phyloP scores from a whole-genome alignment of 2,888 invertebrate species.

The Hyles lineata region DNA sequence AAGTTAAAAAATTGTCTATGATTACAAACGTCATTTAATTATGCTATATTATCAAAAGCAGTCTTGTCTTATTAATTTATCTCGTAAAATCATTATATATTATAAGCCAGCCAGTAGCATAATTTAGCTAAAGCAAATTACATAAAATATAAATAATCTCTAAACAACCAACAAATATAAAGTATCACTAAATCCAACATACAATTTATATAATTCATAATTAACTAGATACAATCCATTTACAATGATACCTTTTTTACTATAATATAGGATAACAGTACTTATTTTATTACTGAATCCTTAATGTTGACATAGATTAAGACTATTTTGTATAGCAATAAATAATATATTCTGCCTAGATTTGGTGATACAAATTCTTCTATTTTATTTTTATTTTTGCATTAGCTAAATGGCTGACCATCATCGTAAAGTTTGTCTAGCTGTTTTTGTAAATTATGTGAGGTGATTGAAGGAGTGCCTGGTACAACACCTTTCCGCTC shows the following conservation, averaged over 20 bases:
- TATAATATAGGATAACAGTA: too few relatives aligned
- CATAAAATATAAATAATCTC: constrained; percentile 7
- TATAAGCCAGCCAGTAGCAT: constrained; percentile 47
- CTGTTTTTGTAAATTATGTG: constrained; percentile 72
- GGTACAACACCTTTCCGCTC: constrained; percentile 41
- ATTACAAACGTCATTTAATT: not conserved
- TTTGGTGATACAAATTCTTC: not conserved
- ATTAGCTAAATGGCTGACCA: constrained; percentile 43
- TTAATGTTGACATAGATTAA: too few relatives aligned
- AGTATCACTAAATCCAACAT: not conserved
- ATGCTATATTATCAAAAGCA: not conserved
- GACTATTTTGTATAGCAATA: not conserved
- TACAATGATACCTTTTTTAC: not conserved
- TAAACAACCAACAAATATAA: not conserved
- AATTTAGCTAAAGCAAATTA: constrained; percentile 18
- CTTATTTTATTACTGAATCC: not conserved
- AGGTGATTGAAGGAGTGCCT: constrained; percentile 70
- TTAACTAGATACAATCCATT: not conserved
- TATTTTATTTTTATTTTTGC: too few relatives aligned
- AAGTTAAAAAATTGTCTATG: not conserved
- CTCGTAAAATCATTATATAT: not conserved
- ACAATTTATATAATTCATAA: too few relatives aligned
- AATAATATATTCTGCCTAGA: not conserved
- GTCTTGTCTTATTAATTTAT: not conserved
- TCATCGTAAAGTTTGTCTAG: constrained; percentile 69